Percentiles rank a stretch among this genome's conserved stretches.
phyloP scores from a whole-genome alignment of 2,888 invertebrate genomes.

The Cryptus viduatorius region DNA sequence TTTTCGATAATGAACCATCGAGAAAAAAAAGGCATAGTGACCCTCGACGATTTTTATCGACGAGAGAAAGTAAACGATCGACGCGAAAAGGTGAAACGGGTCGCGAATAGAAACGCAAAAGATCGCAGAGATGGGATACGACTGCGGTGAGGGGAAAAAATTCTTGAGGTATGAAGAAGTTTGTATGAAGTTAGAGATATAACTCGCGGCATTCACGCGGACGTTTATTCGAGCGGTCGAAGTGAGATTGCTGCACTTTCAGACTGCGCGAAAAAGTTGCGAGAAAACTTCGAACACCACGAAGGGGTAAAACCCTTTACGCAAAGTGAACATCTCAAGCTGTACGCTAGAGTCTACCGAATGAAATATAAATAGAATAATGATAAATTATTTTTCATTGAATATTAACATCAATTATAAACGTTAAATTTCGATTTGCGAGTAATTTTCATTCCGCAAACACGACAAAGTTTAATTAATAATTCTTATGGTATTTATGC shows the following conservation, averaged over 20 bases:
- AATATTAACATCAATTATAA: conserved; percentile 8
- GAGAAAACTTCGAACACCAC: conserved; percentile 61
- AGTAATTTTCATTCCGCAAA: neutral
- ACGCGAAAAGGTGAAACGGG: conserved; percentile 52
- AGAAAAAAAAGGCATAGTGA: no score
- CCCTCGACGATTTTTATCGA: no score
- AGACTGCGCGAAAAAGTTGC: conserved; percentile 48
- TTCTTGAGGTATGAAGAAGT: conserved; percentile 55
- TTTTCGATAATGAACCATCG: neutral
- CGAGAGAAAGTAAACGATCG: no score
- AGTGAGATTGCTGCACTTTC: conserved; percentile 19
- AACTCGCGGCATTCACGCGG: conserved; percentile 61
- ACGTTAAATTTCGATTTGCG: neutral
- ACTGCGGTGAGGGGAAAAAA: conserved; percentile 39
- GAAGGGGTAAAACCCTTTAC: neutral
- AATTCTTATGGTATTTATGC: neutral
- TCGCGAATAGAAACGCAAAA: conserved; percentile 50
- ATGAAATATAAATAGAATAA: neutral
- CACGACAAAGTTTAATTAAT: no score
- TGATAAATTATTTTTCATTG: neutral
- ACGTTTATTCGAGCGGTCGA: conserved; percentile 71
- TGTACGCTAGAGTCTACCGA: neutral
- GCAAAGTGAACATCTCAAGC: neutral
- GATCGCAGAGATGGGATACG: conserved; percentile 20
- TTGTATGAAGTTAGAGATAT: conserved; percentile 68